Evolutionary conservation across 2,888 invertebrate species (phyloP), one percentile per base, ranked within the genome.

Genomic region (Ferrisia virgata): DNA sequence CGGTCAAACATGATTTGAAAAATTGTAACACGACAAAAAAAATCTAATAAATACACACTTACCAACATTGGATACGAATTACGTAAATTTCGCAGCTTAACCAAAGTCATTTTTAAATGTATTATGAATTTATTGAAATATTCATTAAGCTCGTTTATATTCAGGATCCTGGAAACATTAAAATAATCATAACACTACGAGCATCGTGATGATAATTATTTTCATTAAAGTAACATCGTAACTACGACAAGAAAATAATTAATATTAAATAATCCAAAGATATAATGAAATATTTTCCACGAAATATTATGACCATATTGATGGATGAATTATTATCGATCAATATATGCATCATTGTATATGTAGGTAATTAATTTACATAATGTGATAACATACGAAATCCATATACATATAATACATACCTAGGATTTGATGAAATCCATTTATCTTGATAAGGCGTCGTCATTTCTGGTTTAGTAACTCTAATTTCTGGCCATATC

Each of bases 401-500:
- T 28, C 15, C 53, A 53, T 28, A 64, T 13, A 2, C 25, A 2
- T 22, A 58, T n/a, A n/a, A n/a, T 8, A 39, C 6, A 53, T 76
- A 83, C 83, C 83, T 72, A 28, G 83, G 83, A 83, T 76, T 72
- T 22, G 39, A 43, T 28, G 83, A n/a, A 36, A 76, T 18, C 43
- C 69, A 39, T 9, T 69, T 28, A 28, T 83, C 83, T 13, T 28
- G 76, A 43, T 76, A 83, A 47, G 84, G 43, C n/a, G 69, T 39
- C n/a, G 69, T 39, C 15, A 58, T 64, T 9, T 84, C 80, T 5
- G 80, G 64, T 31, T 84, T 64, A 5, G 69, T 31, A 6, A 84
- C 47, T 69, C 80, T 25, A 43, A 84, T 84, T 53, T 84, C 84
- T 5, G 84, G 84, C 84, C 84, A 84, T 15, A 84, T 80, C 31